Evolutionary conservation across 2,888 invertebrate genomes (phyloP).

Genomic region (Chelonus formosanus): DNA sequence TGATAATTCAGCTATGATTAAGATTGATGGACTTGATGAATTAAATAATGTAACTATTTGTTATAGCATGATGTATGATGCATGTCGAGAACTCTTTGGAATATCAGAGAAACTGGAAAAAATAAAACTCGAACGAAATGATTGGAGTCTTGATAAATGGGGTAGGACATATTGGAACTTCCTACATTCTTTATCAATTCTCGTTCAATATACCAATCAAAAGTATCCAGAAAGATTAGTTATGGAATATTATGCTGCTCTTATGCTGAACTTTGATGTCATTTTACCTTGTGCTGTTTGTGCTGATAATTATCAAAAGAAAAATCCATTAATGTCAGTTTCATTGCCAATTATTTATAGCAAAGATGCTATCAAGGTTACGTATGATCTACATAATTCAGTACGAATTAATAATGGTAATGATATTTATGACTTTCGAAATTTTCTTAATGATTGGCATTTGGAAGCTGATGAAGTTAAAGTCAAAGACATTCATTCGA

Average conservation of each 20-base stretch:
- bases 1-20: no score
- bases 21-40: background rate
- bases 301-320: background rate
- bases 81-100: background rate
- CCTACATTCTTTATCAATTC: background rate
- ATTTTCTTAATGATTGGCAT: background rate
- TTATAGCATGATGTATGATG: background rate
- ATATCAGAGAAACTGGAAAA: background rate
- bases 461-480: background rate
- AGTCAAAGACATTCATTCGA: no score
- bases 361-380: background rate
- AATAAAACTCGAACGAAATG: background rate
- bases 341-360: background rate
- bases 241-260: background rate
- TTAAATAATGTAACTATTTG: background rate
- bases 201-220: slow-evolving; percentile 1
- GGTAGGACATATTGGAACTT: slow-evolving; percentile 3
- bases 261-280: background rate
- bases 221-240: background rate
- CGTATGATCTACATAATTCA: slow-evolving; percentile 1
- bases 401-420: background rate
- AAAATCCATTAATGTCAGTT: background rate
- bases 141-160: background rate
- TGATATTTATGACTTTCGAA: background rate
- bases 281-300: background rate